Evolutionary conservation across 2,797 vertebrate genomes (phyloP).

Genomic region (Tapirus indicus): DNA sequence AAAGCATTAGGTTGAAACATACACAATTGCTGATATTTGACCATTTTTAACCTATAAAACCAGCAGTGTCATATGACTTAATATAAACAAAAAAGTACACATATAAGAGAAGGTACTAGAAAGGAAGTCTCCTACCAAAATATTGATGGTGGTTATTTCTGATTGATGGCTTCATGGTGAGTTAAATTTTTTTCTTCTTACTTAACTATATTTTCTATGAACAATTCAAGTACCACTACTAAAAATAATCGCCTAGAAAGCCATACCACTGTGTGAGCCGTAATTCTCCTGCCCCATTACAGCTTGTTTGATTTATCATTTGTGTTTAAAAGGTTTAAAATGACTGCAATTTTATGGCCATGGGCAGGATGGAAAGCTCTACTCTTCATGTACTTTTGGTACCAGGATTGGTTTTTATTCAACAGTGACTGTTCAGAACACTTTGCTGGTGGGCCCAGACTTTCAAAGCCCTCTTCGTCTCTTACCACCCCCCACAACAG

Average conservation of each 20-base stretch:
- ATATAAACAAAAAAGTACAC: neutral
- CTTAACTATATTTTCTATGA: slow-evolving; percentile 59
- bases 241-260: slow-evolving; percentile 58
- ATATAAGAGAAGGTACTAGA: neutral
- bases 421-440: slow-evolving; percentile 19
- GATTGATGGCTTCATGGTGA: slow-evolving; percentile 35
- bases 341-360: neutral
- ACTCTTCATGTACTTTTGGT: neutral
- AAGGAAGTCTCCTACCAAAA: slow-evolving; percentile 11
- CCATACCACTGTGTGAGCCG: slow-evolving; percentile 1
- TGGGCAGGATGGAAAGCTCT: neutral
- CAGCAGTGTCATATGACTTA: slow-evolving; percentile 20
- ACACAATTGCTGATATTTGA: neutral
- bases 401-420: slow-evolving; percentile 33
- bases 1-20: neutral
- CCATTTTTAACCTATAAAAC: slow-evolving; percentile 37
- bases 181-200: slow-evolving; percentile 36
- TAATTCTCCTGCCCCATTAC: neutral
- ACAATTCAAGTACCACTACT: slow-evolving; percentile 37
- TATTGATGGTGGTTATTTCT: slow-evolving; percentile 27
- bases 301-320: slow-evolving; percentile 49
- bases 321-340: slow-evolving; percentile 53
- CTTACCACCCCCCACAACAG: slow-evolving; percentile 2
- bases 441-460: slow-evolving; percentile 35
- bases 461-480: slow-evolving; percentile 60